Evolutionary conservation across 2,797 vertebrate genomes (phyloP).

Genomic region (Esox masquinongy): DNA sequence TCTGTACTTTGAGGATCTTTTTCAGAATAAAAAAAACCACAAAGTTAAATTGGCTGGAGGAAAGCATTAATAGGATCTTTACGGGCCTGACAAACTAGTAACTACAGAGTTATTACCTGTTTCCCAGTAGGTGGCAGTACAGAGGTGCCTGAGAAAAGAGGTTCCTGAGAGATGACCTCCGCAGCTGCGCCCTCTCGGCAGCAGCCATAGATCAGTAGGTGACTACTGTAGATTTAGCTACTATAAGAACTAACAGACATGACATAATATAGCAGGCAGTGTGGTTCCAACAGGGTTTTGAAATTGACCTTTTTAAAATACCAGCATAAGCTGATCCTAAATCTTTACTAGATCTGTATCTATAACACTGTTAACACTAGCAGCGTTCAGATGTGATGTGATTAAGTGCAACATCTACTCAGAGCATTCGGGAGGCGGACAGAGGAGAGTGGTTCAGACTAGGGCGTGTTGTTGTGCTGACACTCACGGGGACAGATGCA

Average conservation of each 20-base stretch:
- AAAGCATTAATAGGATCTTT: too few species aligned
- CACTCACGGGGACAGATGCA: constrained; percentile 83
- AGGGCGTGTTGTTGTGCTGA: background rate
- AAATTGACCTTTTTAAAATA: background rate
- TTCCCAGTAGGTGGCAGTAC: too few species aligned
- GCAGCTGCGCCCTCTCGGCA: background rate
- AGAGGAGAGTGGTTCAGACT: background rate
- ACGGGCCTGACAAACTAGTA: too few species aligned
- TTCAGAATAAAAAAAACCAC: too few species aligned
- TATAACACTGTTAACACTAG: background rate
- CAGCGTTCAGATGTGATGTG: too few species aligned
- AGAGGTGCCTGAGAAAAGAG: too few species aligned
- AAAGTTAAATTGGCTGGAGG: too few species aligned
- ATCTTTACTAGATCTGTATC: background rate
- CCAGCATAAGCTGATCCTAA: background rate
- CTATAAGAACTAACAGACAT: background rate
- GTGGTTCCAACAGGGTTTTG: background rate
- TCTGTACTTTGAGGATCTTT: too few species aligned
- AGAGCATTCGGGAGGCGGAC: background rate
- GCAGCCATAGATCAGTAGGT: background rate
- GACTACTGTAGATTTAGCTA: background rate
- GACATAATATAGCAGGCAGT: background rate
- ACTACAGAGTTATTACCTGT: too few species aligned
- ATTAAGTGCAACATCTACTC: background rate
- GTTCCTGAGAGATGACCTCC: too few species aligned